Evolutionary conservation across 2,888 invertebrate genomes (phyloP).

Genomic region (Choristoneura rosaceana): DNA sequence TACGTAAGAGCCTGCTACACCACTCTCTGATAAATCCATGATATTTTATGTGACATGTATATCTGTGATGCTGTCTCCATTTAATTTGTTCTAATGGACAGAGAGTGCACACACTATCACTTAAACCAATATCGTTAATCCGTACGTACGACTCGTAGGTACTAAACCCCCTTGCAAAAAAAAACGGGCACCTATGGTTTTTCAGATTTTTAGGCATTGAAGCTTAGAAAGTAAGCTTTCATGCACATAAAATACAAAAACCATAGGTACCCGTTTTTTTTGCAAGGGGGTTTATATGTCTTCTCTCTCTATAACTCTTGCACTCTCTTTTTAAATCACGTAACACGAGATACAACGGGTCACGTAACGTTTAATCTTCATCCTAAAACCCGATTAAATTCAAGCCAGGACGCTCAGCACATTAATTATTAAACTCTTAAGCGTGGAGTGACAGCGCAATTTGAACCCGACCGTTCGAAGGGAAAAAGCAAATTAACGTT

Average conservation of each 20-base stretch:
- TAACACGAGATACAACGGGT: neutral
- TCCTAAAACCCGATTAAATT: constrained; percentile 19
- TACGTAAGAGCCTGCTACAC: neutral
- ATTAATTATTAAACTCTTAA: constrained; percentile 34
- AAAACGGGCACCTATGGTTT: too few species aligned
- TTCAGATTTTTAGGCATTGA: too few species aligned
- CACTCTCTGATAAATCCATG: too few species aligned
- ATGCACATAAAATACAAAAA: too few species aligned
- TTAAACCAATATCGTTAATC: neutral
- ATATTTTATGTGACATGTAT: too few species aligned
- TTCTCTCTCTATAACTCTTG: neutral
- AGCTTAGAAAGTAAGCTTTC: too few species aligned
- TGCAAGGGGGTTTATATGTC: too few species aligned
- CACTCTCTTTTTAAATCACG: constrained; percentile 1
- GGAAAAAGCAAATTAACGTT: constrained; percentile 34
- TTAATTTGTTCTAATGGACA: too few species aligned
- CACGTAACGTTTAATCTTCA: constrained; percentile 6
- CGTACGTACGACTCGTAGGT: neutral
- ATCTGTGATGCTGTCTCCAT: too few species aligned
- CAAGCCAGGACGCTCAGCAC: constrained; percentile 14
- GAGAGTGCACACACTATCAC: too few species aligned
- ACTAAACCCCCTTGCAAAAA: too few species aligned
- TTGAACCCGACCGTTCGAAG: constrained; percentile 8
- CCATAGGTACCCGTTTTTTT: too few species aligned
- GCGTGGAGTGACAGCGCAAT: constrained; percentile 32